Evolutionary conservation across 1,140 invertebrate species (phyloP).

Genomic region (Leucophenga varia): DNA sequence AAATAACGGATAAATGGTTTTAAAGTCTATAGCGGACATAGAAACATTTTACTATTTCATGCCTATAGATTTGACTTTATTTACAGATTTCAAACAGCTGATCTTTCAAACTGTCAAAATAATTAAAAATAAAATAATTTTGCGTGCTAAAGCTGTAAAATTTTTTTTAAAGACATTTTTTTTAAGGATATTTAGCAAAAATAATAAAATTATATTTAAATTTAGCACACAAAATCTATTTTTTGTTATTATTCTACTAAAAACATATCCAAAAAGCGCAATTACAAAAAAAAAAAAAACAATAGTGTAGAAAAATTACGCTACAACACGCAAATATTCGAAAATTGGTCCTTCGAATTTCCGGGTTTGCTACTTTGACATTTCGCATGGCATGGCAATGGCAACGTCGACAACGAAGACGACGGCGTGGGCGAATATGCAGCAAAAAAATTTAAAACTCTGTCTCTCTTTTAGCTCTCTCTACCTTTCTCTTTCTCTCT

Average conservation of each 20-base stretch:
- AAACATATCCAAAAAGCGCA: neutral
- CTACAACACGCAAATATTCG: too few species aligned
- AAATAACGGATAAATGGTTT: too few species aligned
- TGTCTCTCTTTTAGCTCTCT: neutral
- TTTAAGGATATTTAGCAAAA: neutral
- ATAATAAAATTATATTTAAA: neutral
- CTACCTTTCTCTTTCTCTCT: neutral
- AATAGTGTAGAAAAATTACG: neutral
- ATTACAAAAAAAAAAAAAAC: neutral
- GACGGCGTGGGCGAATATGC: too few species aligned
- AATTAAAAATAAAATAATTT: neutral
- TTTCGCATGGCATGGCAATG: conserved; percentile 20
- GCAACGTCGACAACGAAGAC: neutral
- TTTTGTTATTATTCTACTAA: neutral
- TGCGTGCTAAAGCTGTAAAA: too few species aligned
- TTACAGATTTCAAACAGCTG: too few species aligned
- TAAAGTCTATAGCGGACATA: too few species aligned
- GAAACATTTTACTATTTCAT: too few species aligned
- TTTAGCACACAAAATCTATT: neutral
- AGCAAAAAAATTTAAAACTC: neutral
- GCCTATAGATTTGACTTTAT: too few species aligned
- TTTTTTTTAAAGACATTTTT: neutral
- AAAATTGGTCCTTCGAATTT: conserved; percentile 51
- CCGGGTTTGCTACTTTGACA: conserved; percentile 50
- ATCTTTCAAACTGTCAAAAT: too few species aligned